Conservation (phyloP, 1,140 invertebrate species). For the Drosophila virilis region DNA sequence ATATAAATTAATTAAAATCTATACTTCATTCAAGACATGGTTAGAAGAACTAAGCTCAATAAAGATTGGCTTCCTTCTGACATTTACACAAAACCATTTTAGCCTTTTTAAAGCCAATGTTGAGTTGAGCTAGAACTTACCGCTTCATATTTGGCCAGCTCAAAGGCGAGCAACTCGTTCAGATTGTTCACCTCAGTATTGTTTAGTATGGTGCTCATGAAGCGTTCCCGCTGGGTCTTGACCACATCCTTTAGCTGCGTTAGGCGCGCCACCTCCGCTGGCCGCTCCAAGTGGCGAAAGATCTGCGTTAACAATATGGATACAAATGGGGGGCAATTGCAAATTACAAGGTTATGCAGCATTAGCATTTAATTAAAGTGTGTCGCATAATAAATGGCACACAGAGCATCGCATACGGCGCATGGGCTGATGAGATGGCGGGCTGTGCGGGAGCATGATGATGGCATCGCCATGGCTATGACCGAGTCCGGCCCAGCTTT, state of each 20-base stretch:
- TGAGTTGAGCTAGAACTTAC: conserved; percentile 73
- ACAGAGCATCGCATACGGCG: neutral
- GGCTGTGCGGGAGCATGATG: neutral
- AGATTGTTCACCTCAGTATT: conserved; percentile 86
- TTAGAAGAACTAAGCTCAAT: too few relatives aligned
- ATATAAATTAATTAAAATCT: neutral
- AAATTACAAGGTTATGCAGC: conserved; percentile 25
- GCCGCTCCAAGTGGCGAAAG: conserved; percentile 90
- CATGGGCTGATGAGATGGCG: neutral
- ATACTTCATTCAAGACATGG: too few relatives aligned
- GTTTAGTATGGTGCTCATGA: conserved; percentile 86
- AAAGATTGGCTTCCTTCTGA: too few relatives aligned
- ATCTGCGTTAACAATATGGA: conserved; percentile 85
- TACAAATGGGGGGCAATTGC: conserved; percentile 14
- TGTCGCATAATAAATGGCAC: conserved; percentile 21
- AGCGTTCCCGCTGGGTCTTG: conserved; percentile 84
- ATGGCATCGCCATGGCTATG: conserved; percentile 23
- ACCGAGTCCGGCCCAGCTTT: conserved; percentile 1
- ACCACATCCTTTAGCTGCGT: conserved; percentile 85
- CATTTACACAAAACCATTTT: too few relatives aligned
- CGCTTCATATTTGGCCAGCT: conserved; percentile 87
- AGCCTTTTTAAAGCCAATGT: too few relatives aligned
- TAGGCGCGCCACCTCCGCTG: conserved; percentile 88
- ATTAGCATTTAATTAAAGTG: conserved; percentile 56
- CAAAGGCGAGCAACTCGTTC: conserved; percentile 86